Base-by-base conservation (phyloP, 1,140 invertebrate genomes). In the Bombus ignitus region DNA sequence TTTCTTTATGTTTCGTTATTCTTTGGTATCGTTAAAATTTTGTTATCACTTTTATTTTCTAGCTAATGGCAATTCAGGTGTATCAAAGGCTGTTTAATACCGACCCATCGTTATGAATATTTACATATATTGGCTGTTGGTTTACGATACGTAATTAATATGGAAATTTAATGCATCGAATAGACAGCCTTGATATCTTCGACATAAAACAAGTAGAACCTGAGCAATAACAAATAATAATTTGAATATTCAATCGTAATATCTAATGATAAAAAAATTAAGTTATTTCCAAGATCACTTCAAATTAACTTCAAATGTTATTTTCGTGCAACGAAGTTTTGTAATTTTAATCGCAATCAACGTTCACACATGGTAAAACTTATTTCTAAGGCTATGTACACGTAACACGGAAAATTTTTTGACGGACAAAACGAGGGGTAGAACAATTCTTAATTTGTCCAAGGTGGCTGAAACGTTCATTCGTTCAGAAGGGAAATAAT, bases 401-500 rank as follows among this genome's bases (percentile, higher is more conserved):
- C 22, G 37, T 13, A 35, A 65, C 57, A 12, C 15, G 8, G 9
- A 37, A 32, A 22, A 22, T 10, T 15, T 13, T n/a, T 1, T 18
- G 9, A 18, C 28, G 18, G 13, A 12, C 28, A n/a, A 22, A 9
- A 35, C 25, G 57, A 53, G n/a, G 6, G 8, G 32, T 25, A 39
- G 57, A 62, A 70, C 68, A 72, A 80, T 85, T 85, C 57, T 71
- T 85, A 72, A 80, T 85, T 85, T 62, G 68, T 80, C 57, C 68
- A 80, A 62, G 59, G 70, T 73, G 78, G 44, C 42, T 57, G 78
- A 68, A 68, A 75, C 42, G 71, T 66, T 81, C 78, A 47, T 85
- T 81, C 78, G 79, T 73, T 75, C 57, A 81, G 68, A 81, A 70
- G 35, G 22, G 79, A 81, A 70, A 81, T 81, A 81, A 81, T 81